Conservation (phyloP, 2,797 vertebrate genomes). For the Mallotus villosus region DNA sequence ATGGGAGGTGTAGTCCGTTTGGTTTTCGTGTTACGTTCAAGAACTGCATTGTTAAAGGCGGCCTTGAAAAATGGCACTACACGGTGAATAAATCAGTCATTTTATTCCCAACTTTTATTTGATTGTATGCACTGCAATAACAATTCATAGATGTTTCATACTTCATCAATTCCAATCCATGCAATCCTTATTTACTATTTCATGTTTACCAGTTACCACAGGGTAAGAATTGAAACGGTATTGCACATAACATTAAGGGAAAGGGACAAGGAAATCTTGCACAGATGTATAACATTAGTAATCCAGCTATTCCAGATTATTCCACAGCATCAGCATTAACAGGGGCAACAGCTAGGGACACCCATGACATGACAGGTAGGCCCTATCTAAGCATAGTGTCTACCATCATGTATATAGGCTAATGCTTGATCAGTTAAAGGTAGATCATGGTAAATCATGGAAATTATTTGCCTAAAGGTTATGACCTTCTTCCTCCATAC, state of each 20-base stretch:
- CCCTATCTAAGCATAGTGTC: neutral
- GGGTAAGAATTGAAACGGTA: neutral
- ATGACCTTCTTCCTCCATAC: no score
- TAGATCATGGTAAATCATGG: slow-evolving; percentile 28
- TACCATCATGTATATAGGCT: neutral
- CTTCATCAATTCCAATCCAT: neutral
- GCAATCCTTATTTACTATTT: neutral
- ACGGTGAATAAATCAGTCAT: slow-evolving; percentile 20
- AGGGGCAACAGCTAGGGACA: slow-evolving; percentile 19
- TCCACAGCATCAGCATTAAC: slow-evolving; percentile 22
- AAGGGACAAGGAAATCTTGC: neutral
- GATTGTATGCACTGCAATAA: slow-evolving; percentile 20
- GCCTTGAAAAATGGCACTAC: neutral
- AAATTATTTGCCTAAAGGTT: slow-evolving; percentile 15
- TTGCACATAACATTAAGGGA: slow-evolving; percentile 30
- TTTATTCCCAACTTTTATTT: slow-evolving; percentile 41
- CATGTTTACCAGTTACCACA: neutral
- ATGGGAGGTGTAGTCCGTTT: neutral
- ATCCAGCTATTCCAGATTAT: slow-evolving; percentile 1
- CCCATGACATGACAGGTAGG: neutral
- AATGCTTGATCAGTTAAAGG: slow-evolving; percentile 9
- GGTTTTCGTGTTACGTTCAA: neutral
- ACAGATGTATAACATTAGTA: slow-evolving; percentile 10
- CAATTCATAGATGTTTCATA: slow-evolving; percentile 20
- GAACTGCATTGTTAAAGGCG: neutral